Percentiles rank a stretch among this genome's conserved stretches.
phyloP scores from a whole-genome alignment of 2,888 invertebrate species.

The Dryococelus australis region DNA sequence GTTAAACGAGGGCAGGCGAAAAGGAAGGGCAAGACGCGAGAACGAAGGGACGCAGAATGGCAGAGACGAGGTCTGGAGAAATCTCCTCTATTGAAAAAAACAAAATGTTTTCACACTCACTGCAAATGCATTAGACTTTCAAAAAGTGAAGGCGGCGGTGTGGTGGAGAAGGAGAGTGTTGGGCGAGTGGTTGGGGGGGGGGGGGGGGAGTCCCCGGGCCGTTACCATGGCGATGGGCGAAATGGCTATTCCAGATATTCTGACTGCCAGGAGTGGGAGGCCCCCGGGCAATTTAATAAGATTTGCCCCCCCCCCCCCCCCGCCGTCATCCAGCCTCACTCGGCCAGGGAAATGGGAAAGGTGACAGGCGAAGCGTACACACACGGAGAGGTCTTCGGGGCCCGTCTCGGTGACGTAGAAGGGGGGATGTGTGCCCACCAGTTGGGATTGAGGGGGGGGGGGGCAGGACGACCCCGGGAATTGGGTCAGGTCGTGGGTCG shows the following conservation, averaged over 20 bases:
- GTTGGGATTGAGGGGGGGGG: no score
- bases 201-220: conserved; percentile 44
- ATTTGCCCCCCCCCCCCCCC: conserved; percentile 47
- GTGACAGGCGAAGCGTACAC: conserved; percentile 53
- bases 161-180: conserved; percentile 35
- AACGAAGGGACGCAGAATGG: conserved; percentile 36
- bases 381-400: conserved; percentile 26
- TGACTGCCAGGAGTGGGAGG: conserved; percentile 45
- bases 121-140: conserved; percentile 47
- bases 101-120: conserved; percentile 44
- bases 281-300: conserved; percentile 53
- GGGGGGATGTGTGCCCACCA: no score
- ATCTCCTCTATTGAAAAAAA: conserved; percentile 44
- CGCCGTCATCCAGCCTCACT: conserved; percentile 13
- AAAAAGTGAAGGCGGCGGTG: conserved; percentile 43
- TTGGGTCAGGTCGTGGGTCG: neutral
- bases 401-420: no score
- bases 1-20: conserved; percentile 39
- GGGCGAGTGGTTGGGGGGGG: conserved; percentile 35
- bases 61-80: conserved; percentile 45
- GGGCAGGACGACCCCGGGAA: neutral
- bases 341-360: conserved; percentile 51
- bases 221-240: conserved; percentile 48
- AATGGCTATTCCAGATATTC: conserved; percentile 52
- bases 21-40: conserved; percentile 38